Evolutionary conservation across 2,113 vertebrate species (phyloP).

Genomic region (Panthera leo): DNA sequence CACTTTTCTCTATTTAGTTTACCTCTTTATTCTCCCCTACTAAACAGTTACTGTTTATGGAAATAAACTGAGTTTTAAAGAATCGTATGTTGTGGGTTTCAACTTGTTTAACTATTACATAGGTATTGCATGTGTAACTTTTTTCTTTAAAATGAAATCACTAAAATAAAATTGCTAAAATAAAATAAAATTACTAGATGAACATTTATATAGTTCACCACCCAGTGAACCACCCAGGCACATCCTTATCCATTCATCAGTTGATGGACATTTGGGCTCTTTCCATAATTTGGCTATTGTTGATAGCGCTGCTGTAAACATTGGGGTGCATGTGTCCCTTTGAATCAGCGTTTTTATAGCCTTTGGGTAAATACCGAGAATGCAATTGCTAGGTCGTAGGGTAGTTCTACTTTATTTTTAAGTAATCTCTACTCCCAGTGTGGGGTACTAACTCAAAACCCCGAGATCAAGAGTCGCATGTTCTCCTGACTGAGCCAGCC

Average conservation of each 20-base stretch:
- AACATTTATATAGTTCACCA: too few species aligned
- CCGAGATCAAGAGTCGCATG: background rate
- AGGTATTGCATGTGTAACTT: background rate
- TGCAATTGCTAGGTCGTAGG: too few species aligned
- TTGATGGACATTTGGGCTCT: too few species aligned
- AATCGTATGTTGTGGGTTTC: background rate
- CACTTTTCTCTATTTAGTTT: background rate
- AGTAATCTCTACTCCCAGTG: background rate
- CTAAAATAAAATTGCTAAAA: background rate
- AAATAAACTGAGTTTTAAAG: background rate
- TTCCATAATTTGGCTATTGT: too few species aligned
- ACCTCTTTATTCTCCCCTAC: background rate
- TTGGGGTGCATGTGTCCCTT: too few species aligned
- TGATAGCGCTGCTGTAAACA: too few species aligned
- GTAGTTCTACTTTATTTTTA: background rate
- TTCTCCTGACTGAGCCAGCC: background rate
- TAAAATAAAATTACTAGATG: too few species aligned
- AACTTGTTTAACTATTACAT: background rate
- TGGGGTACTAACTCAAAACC: background rate
- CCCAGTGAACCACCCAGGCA: too few species aligned
- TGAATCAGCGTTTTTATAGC: too few species aligned
- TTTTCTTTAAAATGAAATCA: background rate
- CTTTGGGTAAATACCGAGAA: too few species aligned
- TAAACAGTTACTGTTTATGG: background rate
- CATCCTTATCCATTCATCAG: too few species aligned